Percentiles rank a stretch among this genome's conserved stretches.
Evolutionary conservation across 2,797 vertebrate genomes (phyloP).

Genomic region (Anabas testudineus): DNA sequence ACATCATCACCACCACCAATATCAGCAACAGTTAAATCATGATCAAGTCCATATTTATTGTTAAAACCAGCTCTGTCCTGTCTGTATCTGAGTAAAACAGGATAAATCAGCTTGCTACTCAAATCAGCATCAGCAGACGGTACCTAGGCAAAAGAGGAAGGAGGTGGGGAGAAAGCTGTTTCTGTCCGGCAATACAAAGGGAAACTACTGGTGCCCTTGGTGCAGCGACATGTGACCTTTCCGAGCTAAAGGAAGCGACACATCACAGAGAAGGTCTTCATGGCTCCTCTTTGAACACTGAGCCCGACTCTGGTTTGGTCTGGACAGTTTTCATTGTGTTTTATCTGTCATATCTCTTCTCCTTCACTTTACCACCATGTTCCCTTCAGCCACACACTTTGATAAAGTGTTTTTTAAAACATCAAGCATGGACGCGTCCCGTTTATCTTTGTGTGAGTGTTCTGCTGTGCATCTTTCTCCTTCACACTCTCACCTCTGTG

Average conservation of each 20-base stretch:
- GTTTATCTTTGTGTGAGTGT: not conserved
- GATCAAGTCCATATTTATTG: not conserved
- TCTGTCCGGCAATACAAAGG: constrained; percentile 10
- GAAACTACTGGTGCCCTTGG: constrained; percentile 36
- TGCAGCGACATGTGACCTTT: constrained; percentile 54
- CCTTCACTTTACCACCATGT: constrained; percentile 11
- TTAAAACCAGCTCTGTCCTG: not conserved
- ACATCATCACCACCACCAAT: not conserved
- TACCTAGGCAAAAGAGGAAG: not conserved
- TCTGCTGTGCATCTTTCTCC: not conserved
- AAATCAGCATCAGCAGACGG: constrained; percentile 6
- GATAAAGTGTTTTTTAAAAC: not conserved
- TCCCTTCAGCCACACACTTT: constrained; percentile 4
- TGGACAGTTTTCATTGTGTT: constrained; percentile 11
- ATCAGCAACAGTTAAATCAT: not conserved
- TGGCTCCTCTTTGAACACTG: constrained; percentile 51
- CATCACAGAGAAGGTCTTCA: constrained; percentile 50
- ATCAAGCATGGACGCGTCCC: too few relatives aligned
- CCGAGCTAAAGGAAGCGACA: constrained; percentile 60
- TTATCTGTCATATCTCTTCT: not conserved
- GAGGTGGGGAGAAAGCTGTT: constrained; percentile 9
- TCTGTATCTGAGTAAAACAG: constrained; percentile 11
- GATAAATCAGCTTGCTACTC: not conserved
- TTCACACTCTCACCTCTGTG: not conserved
- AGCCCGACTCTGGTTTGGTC: constrained; percentile 67